Conservation (phyloP, 2,888 invertebrate genomes). For the Leucoma salicis region DNA sequence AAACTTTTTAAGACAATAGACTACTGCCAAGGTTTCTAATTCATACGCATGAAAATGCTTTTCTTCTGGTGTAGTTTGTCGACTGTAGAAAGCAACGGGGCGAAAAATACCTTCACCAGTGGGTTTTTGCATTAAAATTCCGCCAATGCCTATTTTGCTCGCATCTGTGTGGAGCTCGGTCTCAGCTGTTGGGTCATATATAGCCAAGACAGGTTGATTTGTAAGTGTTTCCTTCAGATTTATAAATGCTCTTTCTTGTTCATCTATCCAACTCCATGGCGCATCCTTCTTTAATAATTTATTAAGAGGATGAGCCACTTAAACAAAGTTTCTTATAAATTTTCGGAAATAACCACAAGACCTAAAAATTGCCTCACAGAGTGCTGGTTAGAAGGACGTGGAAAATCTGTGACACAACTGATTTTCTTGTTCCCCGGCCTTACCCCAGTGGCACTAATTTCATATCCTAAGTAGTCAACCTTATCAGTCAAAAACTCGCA, state of each 20-base stretch:
- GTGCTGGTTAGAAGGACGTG: background rate
- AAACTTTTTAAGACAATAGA: conserved; percentile 21
- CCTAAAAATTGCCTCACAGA: conserved; percentile 34
- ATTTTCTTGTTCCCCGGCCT: background rate
- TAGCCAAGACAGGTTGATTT: conserved; percentile 32
- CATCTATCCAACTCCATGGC: conserved; percentile 18
- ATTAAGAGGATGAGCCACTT: conserved; percentile 31
- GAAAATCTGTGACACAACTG: background rate
- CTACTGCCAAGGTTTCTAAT: conserved; percentile 21
- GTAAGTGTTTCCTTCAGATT: conserved; percentile 29
- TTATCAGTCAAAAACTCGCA: too few relatives aligned
- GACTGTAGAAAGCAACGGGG: conserved; percentile 29
- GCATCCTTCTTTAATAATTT: conserved; percentile 10
- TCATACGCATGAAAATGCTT: conserved; percentile 7
- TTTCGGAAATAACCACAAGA: conserved; percentile 36
- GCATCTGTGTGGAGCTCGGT: conserved; percentile 50
- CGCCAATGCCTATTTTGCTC: conserved; percentile 22
- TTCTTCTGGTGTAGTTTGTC: conserved; percentile 23
- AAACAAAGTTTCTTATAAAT: conserved; percentile 34
- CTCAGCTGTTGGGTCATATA: conserved; percentile 31
- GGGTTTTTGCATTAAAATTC: conserved; percentile 35
- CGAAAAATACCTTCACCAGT: conserved; percentile 3
- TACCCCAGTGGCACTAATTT: background rate
- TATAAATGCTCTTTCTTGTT: conserved; percentile 22
- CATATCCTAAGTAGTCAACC: background rate